Base-by-base conservation (phyloP, 2,113 vertebrate species). In the Etheostoma cragini region DNA sequence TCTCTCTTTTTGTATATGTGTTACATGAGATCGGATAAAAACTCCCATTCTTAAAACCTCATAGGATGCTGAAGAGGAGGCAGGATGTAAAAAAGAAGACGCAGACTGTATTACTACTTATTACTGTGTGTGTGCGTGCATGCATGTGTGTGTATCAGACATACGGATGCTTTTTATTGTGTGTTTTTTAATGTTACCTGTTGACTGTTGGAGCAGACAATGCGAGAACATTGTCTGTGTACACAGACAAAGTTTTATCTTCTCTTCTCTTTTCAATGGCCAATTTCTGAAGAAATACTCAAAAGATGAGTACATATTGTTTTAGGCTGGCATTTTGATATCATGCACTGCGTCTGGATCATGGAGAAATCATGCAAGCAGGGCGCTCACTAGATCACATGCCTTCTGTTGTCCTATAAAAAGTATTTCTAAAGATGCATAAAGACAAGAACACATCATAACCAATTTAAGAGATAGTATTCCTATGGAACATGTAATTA, bases 221-320 rank as follows among this genome's bases (percentile, higher is more conserved):
- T 35, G 38, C 38, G 10, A 38, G 1, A 10, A 11, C 38, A 42
- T 42, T 42, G 10, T 42, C 38, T 42, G 38, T 42, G 38, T 42
- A 10, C 10, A 42, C 38, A 42, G 10, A 42, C 38, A 42, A 42
- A 10, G 38, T 42, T 42, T 42, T 42, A 11, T 42, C 8, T 2
- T 42, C 2, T 42, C 38, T 38, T 35, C 7, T 35, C 35, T 42
- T 50, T 30, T 49, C 6, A 0, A 53, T 58, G n/a, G n/a, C 62
- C 11, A 67, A 52, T 71, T 38, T 21, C 49, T 42, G 17, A 82
- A 61, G 33, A 80, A 62, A 61, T 10, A 22, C 17, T 54, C 46
- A 50, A 42, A 42, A 53, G 66, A 76, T 0, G 35, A 76, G 78
- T 56, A 67, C 46, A 4, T 61, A 76, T 54, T 56, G 54, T 54